Evolutionary conservation across 1,140 invertebrate species (phyloP), one percentile per base, ranked within the genome.

Genomic region (Ceratina calcarata): DNA sequence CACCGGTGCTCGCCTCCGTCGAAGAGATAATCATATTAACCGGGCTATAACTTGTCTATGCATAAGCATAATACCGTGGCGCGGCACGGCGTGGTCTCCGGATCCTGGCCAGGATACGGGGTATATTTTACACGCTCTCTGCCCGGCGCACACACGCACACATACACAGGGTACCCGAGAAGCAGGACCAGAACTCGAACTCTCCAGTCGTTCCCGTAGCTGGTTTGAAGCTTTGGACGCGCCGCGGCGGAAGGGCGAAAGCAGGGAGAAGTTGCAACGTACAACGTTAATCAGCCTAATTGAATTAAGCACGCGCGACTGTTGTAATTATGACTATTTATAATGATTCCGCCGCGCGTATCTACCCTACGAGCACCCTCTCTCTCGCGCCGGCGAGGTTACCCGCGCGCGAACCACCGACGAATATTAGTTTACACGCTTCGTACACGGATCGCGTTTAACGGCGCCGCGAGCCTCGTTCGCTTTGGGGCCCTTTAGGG

Each of bases 291-390:
- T 93, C 92, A 93, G 89, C 76, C 88, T 92, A 93, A 93, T 93
- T 93, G 90, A 93, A 93, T 93, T 92, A 92, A 89, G 89, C 89
- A 91, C 90, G 88, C 91, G 89, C 91, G 92, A 91, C 91, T 92
- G 90, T 91, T 93, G 91, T 92, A 93, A 93, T 93, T 93, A 92
- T 92, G 91, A 93, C 91, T 93, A 93, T 93, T 93, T 93, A 92
- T 92, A 93, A 93, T 92, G 91, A 93, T 92, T 91, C 85, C 80
- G 81, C 85, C 78, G 61, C 69, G 72, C 76, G 67, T 75, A 65
- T 72, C 72, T 80, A 69, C 72, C 68, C 70, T 55, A 53, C 84
- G 71, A 80, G 69, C 69, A 68, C 49, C 27, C 22, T 27, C 51
- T 24, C 51, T 27, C 10, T 16, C 24, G 24, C 60, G 27, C 10